Conservation (phyloP, 1,140 invertebrate species). For the Pseudomyrmex flavicornis region DNA sequence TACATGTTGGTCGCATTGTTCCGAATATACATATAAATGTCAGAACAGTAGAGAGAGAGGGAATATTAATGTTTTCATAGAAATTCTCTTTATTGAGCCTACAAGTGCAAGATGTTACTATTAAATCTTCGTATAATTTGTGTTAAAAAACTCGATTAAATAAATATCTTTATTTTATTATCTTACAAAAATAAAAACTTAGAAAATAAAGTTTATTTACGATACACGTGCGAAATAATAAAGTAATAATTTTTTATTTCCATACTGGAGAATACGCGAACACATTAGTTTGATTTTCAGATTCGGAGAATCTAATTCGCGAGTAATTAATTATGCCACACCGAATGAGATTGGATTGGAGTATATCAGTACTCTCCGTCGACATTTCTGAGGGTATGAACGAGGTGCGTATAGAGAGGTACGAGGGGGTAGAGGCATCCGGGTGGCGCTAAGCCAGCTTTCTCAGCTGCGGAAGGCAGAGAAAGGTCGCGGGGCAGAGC, state of each 20-base stretch:
- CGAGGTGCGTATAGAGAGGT: constrained; percentile 76
- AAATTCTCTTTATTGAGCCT: constrained; percentile 5
- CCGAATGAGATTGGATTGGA: constrained; percentile 63
- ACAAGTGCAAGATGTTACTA: not conserved
- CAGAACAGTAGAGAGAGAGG: constrained; percentile 77
- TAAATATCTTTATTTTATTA: no score
- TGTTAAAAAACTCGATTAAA: not conserved
- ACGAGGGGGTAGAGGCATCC: constrained; percentile 60
- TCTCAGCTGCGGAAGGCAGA: constrained; percentile 53
- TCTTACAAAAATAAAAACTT: not conserved
- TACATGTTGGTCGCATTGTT: constrained; percentile 83
- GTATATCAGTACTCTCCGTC: constrained; percentile 50
- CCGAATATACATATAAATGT: constrained; percentile 80
- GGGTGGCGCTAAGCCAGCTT: constrained; percentile 78
- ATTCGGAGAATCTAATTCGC: constrained; percentile 3
- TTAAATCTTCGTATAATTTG: not conserved
- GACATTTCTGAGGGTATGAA: constrained; percentile 71
- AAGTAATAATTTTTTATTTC: not conserved
- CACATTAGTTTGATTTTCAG: not conserved
- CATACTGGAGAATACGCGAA: not conserved
- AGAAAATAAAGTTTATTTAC: not conserved
- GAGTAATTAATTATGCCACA: constrained; percentile 66
- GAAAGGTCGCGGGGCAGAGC: constrained; percentile 56
- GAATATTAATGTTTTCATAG: constrained; percentile 83
- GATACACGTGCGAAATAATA: not conserved